Evolutionary conservation across 2,888 invertebrate genomes (phyloP).

Genomic region (Meandrusa payeni): DNA sequence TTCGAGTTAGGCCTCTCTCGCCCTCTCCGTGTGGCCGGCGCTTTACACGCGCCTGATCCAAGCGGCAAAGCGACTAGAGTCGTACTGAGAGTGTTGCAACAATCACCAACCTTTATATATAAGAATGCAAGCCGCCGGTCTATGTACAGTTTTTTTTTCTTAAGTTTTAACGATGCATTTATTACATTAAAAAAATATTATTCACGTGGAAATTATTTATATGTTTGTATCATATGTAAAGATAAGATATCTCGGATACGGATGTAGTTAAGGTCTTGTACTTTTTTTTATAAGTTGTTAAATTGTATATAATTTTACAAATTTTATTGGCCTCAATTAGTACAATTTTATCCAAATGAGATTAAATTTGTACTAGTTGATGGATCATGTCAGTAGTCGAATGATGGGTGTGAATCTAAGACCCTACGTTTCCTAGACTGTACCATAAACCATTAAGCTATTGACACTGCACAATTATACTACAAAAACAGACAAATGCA

Average conservation of each 20-base stretch:
- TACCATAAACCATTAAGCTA: too few relatives aligned
- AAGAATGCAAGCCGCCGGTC: conserved; percentile 52
- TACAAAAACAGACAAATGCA: not conserved
- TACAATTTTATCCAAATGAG: too few relatives aligned
- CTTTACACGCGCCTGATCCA: conserved; percentile 69
- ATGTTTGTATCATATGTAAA: conserved; percentile 1
- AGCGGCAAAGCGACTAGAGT: conserved; percentile 82
- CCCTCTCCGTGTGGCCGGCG: conserved; percentile 79
- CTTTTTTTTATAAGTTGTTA: conserved; percentile 10
- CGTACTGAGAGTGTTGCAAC: conserved; percentile 79
- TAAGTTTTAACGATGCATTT: conserved; percentile 9
- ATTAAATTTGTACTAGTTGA: too few relatives aligned
- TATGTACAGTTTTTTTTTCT: conserved; percentile 18
- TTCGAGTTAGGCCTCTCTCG: conserved; percentile 69
- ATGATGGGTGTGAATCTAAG: too few relatives aligned
- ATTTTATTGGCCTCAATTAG: too few relatives aligned
- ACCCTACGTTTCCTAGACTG: too few relatives aligned
- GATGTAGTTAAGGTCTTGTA: conserved; percentile 9
- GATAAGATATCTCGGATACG: conserved; percentile 13
- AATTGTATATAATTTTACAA: too few relatives aligned
- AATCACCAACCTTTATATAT: conserved; percentile 75
- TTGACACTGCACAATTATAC: too few relatives aligned
- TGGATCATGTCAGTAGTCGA: too few relatives aligned
- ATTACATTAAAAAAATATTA: conserved; percentile 8
- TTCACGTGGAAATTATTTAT: conserved; percentile 6